phyloP scores from a whole-genome alignment of 2,888 invertebrate species.

The Andrena flavipes region DNA sequence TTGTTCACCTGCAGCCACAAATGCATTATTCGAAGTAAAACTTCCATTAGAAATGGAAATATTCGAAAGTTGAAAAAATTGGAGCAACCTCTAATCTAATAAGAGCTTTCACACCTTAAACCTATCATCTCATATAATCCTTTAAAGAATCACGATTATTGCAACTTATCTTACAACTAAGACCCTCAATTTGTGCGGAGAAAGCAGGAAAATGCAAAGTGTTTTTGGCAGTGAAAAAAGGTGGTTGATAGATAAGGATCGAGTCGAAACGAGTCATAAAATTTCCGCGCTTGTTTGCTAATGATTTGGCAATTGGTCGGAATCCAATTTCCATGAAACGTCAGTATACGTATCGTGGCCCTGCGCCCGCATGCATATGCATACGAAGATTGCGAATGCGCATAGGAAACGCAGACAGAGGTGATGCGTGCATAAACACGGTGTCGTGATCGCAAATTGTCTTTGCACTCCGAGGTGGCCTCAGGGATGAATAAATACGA shows the following conservation, averaged over 20 bases:
- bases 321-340: conserved; percentile 52
- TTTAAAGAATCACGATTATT: no score
- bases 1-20: no score
- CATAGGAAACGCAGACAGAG: conserved; percentile 1
- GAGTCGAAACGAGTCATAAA: conserved; percentile 29
- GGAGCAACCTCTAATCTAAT: no score
- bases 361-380: conserved; percentile 60
- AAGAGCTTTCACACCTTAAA: no score
- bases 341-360: conserved; percentile 49
- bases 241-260: background rate
- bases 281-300: conserved; percentile 33
- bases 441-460: conserved; percentile 24
- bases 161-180: no score
- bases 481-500: conserved; percentile 9
- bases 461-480: conserved; percentile 18
- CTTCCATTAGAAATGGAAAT: no score
- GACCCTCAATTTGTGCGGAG: no score
- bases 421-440: conserved; percentile 33
- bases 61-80: no score
- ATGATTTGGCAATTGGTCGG: conserved; percentile 51
- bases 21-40: no score
- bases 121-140: no score
- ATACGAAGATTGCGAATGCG: conserved; percentile 38
- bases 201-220: background rate
- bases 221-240: background rate